phyloP scores from a whole-genome alignment of 1,140 invertebrate genomes.

The Drosophila lowei region DNA sequence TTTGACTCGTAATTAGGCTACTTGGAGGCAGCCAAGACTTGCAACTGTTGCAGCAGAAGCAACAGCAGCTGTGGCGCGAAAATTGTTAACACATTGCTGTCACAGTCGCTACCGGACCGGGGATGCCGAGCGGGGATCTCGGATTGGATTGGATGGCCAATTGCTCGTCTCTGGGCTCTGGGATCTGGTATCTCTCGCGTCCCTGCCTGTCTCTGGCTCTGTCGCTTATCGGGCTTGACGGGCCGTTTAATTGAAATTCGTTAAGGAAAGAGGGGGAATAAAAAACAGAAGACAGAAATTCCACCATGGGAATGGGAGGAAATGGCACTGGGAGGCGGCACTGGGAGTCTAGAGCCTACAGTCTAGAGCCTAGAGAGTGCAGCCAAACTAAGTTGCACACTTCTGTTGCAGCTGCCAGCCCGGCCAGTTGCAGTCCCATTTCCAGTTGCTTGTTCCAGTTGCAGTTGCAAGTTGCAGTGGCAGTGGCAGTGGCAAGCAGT shows the following conservation, averaged over 20 bases:
- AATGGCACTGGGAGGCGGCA: conserved; percentile 36
- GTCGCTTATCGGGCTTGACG: conserved; percentile 60
- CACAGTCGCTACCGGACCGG: conserved; percentile 51
- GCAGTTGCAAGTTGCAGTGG: conserved; percentile 14
- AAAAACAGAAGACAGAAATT: conserved; percentile 24
- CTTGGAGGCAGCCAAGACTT: conserved; percentile 48
- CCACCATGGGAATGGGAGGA: conserved; percentile 53
- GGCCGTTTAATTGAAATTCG: conserved; percentile 79
- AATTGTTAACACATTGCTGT: conserved; percentile 81
- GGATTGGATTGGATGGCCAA: conserved; percentile 15
- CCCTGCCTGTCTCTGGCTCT: conserved; percentile 18
- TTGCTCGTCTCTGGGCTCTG: conserved; percentile 20
- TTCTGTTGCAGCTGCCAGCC: conserved; percentile 50
- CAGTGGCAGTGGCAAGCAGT: conserved; percentile 24
- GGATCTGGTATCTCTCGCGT: conserved; percentile 13
- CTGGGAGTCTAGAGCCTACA: conserved; percentile 2
- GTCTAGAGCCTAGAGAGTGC: too few relatives aligned
- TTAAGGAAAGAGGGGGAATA: conserved; percentile 26
- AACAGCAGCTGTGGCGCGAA: conserved; percentile 68
- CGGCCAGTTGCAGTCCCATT: conserved; percentile 31
- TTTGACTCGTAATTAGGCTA: conserved; percentile 76
- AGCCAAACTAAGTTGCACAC: conserved; percentile 21
- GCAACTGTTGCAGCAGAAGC: conserved; percentile 28
- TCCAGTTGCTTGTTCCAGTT: conserved; percentile 26
- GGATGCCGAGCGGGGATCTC: neutral